Base-by-base conservation (phyloP, 30 jellyfish, hydroid and myxozoan genomes). In the Aurelia aurita region DNA sequence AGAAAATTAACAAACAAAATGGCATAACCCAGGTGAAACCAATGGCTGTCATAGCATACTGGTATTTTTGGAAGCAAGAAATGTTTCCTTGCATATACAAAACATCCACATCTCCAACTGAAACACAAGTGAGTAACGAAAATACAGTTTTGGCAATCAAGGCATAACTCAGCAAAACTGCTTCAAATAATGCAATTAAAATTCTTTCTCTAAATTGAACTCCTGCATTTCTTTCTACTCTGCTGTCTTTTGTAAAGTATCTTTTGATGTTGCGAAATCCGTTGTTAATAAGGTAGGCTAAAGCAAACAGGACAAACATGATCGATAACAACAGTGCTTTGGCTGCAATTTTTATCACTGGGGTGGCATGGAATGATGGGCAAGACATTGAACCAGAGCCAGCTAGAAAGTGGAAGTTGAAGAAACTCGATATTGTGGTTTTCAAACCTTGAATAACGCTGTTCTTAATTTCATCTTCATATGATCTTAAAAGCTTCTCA, bases 41-140 rank as follows among this genome's bases (percentile, higher is more conserved):
- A 11, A 72, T 16, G 15, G 58, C 85, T 28, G 49, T 51, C 20
- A 72, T 15, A 20, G 44, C 70, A 32, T 72, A 72, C 25, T 72
- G 85, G 72, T 69, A 72, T 11, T 16, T 0, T 49, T 21, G 53
- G 72, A n/a, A 72, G 47, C 85, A 72, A 16, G 1, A 10, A 2
- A 72, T 54, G n/a, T 49, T 53, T 53, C 85, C 85, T 49, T 72
- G 85, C 19, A 72, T 72, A 51, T 49, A 25, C 35, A 72, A 54
- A 34, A 46, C 23, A 11, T 28, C 18, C 28, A 8, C 58, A 47
- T 27, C 26, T 10, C 21, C 31, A 26, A 72, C 44, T 14, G 18
- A 1, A 6, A 72, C 72, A n/a, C 85, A 72, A 2, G 21, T 72
- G 35, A 72, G 55, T 13, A 72, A 69, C 49, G 54, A 46, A 69